phyloP scores from a whole-genome alignment of 2,888 invertebrate species.

The Drosophila peninsularis region DNA sequence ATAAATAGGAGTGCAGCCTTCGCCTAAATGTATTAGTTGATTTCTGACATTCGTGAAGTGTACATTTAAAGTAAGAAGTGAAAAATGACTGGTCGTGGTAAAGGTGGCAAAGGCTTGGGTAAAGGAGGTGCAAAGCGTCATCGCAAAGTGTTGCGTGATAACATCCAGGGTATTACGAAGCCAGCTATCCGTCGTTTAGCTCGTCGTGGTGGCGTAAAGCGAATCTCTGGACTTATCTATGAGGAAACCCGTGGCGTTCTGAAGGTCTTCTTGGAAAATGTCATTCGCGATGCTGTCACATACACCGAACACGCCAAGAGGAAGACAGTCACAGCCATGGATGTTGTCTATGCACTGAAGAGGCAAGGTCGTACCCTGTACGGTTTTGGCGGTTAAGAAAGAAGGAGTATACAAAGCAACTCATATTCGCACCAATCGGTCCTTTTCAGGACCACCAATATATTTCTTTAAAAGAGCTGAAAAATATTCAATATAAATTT shows the following conservation, averaged over 20 bases:
- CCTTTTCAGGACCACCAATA: no score
- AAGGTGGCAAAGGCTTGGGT: constrained; percentile 91
- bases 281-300: constrained; percentile 88
- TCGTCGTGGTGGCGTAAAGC: constrained; percentile 88
- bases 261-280: constrained; percentile 89
- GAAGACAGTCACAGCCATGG: constrained; percentile 21
- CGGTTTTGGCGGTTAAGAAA: constrained; percentile 31
- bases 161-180: constrained; percentile 87
- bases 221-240: constrained; percentile 91
- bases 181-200: constrained; percentile 91
- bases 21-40: no score
- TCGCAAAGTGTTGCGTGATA: constrained; percentile 92
- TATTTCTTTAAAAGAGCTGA: no score
- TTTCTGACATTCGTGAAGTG: constrained; percentile 13
- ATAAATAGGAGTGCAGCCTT: constrained; percentile 7
- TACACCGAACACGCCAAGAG: constrained; percentile 22
- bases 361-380: constrained; percentile 91
- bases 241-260: constrained; percentile 92
- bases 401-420: no score
- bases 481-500: no score
- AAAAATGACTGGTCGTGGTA: constrained; percentile 91
- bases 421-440: no score
- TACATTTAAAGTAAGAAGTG: constrained; percentile 87
- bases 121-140: constrained; percentile 94
- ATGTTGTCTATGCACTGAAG: constrained; percentile 92